Evolutionary conservation across 2,888 invertebrate species (phyloP).

Genomic region (Agrotis segetum): DNA sequence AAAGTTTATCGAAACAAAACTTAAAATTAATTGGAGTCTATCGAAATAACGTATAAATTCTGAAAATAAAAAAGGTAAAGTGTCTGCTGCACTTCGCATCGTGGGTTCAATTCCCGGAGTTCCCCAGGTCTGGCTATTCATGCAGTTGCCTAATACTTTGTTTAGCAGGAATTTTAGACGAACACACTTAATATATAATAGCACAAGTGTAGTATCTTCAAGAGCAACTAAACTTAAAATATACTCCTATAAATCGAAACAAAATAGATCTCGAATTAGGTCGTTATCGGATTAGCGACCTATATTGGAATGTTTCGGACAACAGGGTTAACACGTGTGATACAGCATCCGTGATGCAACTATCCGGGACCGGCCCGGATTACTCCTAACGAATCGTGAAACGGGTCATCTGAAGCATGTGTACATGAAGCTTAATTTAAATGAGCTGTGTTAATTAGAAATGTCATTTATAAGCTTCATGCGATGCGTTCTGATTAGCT

Average conservation of each 20-base stretch:
- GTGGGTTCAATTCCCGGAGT: no score
- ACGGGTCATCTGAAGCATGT: neutral
- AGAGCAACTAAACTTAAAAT: no score
- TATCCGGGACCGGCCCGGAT: slow-evolving; percentile 17
- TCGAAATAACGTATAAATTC: no score
- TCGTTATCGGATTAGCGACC: slow-evolving; percentile 24
- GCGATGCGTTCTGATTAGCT: neutral
- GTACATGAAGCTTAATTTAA: neutral
- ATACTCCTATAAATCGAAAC: neutral
- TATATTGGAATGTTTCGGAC: slow-evolving; percentile 20
- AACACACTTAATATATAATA: no score
- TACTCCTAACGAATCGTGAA: slow-evolving; percentile 25
- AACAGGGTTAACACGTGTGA: neutral
- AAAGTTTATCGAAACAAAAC: no score
- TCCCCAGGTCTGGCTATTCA: no score
- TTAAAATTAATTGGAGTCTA: no score
- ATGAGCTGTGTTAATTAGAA: slow-evolving; percentile 5
- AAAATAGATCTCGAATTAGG: slow-evolving; percentile 24
- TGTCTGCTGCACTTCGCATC: no score
- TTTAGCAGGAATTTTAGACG: no score
- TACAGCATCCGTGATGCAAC: slow-evolving; percentile 29
- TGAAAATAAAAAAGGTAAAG: no score
- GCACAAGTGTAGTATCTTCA: no score
- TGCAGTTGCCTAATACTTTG: no score
- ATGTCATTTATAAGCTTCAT: neutral